Base-by-base conservation (phyloP, 2,888 invertebrate species). In the Acrocyrtus sp. region DNA sequence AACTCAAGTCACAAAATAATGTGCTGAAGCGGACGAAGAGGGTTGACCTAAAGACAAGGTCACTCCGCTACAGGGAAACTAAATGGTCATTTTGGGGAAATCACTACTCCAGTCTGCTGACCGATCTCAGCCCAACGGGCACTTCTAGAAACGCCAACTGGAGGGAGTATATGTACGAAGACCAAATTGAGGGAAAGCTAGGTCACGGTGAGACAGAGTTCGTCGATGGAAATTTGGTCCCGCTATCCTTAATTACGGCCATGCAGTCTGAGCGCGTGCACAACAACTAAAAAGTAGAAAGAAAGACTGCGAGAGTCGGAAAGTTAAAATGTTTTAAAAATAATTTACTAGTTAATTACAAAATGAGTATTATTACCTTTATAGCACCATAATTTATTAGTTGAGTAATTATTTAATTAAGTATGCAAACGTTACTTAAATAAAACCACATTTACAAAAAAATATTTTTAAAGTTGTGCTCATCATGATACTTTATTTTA, bases 151-250 rank as follows among this genome's bases (percentile, higher is more conserved):
- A 34, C 10, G 45, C 12, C 15, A 39, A 50, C 21, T 66, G 65
- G 63, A 51, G 54, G 34, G 63, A 70, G 15, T 51, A 45, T 34
- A 54, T 75, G 74, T 60, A 68, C 12, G 45, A 29, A 12, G 19
- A 29, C 41, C 61, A 62, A 27, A 54, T 75, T 43, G 58, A 54
- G 12, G 45, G 58, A 5, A 73, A 74, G 34, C 65, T 77, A 8
- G 51, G 51, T 4, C 27, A 57, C 19, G 54, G 45, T 24, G 45
- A 15, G 17, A 24, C 26, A 1, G 12, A 67, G 19, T 74, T 73
- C 48, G 66, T 77, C 48, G 69, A 77, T 53, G 54, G 73, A 3
- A 62, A 70, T 24, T 47, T 75, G 15, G 54, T 75, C 8, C 75
- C 75, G 8, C 48, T 72, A 29, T 72, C 72, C 50, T 45, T 77